phyloP scores from a whole-genome alignment of 92 coral and sea anemone species.

The Porites cylindrica region DNA sequence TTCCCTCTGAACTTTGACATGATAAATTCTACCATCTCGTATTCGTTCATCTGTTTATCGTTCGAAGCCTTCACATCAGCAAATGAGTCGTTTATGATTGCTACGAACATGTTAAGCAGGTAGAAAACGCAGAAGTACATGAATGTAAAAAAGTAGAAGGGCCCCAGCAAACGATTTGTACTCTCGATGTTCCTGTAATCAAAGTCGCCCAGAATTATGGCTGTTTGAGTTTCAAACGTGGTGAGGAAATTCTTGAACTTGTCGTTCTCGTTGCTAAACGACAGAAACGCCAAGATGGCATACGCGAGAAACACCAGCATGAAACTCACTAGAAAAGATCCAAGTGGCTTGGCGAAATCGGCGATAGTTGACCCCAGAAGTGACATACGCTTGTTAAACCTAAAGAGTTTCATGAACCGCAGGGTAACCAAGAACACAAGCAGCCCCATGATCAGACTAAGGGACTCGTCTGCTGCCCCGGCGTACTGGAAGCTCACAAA shows the following conservation, averaged over 20 bases:
- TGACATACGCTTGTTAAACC: constrained; percentile 89
- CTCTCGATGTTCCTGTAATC: constrained; percentile 69
- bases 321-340: constrained; percentile 76
- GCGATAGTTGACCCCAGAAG: constrained; percentile 84
- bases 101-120: constrained; percentile 95
- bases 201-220: constrained; percentile 89
- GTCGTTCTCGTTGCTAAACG: constrained; percentile 66
- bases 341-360: constrained; percentile 82
- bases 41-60: constrained; percentile 73
- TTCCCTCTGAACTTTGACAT: constrained; percentile 62
- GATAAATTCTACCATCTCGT: constrained; percentile 91
- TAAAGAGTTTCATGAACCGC: constrained; percentile 81
- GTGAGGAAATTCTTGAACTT: constrained; percentile 62
- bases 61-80: constrained; percentile 75
- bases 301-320: constrained; percentile 75
- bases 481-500: constrained; percentile 97
- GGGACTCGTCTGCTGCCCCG: constrained; percentile 79
- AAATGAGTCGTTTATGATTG: constrained; percentile 94
- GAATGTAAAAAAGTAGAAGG: constrained; percentile 83
- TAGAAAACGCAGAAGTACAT: constrained; percentile 88
- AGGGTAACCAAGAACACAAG: constrained; percentile 85
- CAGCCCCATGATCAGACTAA: constrained; percentile 76
- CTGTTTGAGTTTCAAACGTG: constrained; percentile 79
- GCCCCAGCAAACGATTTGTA: constrained; percentile 78
- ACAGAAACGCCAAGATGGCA: constrained; percentile 68